phyloP scores from a whole-genome alignment of 35 echinoderm and acorn worm genomes.

The Strongylocentrotus purpuratus region DNA sequence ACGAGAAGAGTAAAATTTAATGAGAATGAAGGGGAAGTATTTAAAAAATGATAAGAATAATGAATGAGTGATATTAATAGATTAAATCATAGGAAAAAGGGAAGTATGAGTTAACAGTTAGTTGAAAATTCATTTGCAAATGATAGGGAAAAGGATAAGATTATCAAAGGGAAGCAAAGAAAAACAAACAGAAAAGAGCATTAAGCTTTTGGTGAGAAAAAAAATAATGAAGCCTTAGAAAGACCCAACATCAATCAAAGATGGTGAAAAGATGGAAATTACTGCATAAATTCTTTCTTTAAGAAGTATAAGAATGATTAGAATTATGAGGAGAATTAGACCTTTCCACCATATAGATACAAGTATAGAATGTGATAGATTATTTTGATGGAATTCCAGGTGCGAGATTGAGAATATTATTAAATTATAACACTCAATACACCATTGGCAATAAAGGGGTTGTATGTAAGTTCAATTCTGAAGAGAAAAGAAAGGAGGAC shows the following conservation, averaged over 20 bases:
- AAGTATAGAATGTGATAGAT: background rate
- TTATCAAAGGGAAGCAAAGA: conserved; percentile 33
- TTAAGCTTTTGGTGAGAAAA: conserved; percentile 20
- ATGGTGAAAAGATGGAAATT: background rate
- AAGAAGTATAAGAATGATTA: background rate
- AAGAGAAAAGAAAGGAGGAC: background rate
- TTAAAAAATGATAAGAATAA: background rate
- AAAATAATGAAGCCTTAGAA: conserved; percentile 4
- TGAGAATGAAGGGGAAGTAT: background rate
- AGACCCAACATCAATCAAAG: background rate
- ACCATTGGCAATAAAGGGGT: background rate
- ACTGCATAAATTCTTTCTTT: background rate
- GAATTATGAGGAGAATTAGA: background rate
- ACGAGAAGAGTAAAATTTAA: background rate
- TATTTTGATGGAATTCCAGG: background rate
- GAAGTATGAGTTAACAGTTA: background rate
- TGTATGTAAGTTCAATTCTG: background rate
- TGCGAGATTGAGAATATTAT: background rate
- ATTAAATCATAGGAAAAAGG: background rate
- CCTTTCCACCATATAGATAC: background rate
- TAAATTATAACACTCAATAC: background rate
- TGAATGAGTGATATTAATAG: background rate
- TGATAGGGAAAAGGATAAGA: background rate
- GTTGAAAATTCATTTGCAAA: background rate
- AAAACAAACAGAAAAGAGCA: conserved; percentile 56